phyloP scores from a whole-genome alignment of 2,797 vertebrate species.

The Gila robusta region DNA sequence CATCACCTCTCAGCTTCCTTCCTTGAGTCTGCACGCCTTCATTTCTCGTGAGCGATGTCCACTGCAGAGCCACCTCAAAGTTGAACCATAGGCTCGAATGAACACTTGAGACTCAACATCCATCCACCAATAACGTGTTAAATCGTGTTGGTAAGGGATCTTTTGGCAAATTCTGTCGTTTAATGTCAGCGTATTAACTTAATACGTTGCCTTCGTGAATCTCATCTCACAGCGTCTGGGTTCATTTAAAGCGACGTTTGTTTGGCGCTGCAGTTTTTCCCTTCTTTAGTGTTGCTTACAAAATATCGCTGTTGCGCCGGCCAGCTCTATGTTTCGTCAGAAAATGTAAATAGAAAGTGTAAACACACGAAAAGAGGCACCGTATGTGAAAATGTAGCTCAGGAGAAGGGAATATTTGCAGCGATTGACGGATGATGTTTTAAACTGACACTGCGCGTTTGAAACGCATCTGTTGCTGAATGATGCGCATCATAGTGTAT shows the following conservation, averaged over 20 bases:
- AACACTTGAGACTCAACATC: not conserved
- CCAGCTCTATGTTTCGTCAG: conserved; percentile 27
- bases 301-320: conserved; percentile 23
- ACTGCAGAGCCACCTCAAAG: conserved; percentile 44
- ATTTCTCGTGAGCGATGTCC: conserved; percentile 31
- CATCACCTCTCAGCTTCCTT: conserved; percentile 46
- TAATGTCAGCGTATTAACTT: conserved; percentile 1
- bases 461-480: conserved; percentile 50
- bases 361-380: not conserved
- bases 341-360: conserved; percentile 30
- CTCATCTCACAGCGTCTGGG: not conserved
- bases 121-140: not conserved
- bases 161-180: not conserved
- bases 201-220: not conserved
- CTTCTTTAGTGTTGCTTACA: not conserved
- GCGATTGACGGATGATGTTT: conserved; percentile 1
- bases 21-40: conserved; percentile 35
- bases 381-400: conserved; percentile 6
- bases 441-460: conserved; percentile 20
- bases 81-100: conserved; percentile 3
- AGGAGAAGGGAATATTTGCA: not conserved
- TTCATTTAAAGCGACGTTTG: not conserved
- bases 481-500: not conserved
- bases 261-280: conserved; percentile 26
- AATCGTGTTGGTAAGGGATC: not conserved